phyloP scores from a whole-genome alignment of 2,888 invertebrate genomes.

The Acrobasis repandana region DNA sequence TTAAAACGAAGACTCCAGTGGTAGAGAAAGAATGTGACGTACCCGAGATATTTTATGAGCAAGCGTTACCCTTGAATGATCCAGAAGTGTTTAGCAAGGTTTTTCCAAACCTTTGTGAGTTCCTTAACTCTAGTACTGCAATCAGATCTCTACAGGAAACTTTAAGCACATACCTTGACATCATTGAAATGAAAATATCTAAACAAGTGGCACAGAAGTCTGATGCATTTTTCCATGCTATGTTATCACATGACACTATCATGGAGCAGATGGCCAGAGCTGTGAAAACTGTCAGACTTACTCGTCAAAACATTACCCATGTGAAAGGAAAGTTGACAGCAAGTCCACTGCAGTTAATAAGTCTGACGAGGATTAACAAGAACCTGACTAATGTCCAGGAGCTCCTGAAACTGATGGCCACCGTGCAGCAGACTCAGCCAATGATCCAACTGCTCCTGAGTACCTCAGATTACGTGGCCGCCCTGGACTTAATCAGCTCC shows the following conservation, averaged over 20 bases:
- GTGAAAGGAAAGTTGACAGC: slow-evolving; percentile 91
- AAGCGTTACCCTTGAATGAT: slow-evolving; percentile 90
- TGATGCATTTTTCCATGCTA: slow-evolving; percentile 98
- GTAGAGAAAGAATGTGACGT: slow-evolving; percentile 85
- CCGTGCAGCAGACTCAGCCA: slow-evolving; percentile 98
- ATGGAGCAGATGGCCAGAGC: slow-evolving; percentile 97
- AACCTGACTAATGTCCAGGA: slow-evolving; percentile 87
- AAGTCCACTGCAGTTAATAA: slow-evolving; percentile 90
- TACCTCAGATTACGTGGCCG: slow-evolving; percentile 98
- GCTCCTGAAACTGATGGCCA: slow-evolving; percentile 94
- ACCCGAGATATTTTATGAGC: slow-evolving; percentile 93
- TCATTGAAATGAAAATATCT: slow-evolving; percentile 96
- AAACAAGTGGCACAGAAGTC: slow-evolving; percentile 97
- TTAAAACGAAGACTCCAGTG: slow-evolving; percentile 71
- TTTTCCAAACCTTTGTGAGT: slow-evolving; percentile 86
- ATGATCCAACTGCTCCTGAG: slow-evolving; percentile 97
- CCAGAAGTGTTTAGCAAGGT: slow-evolving; percentile 92
- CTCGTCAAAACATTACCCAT: slow-evolving; percentile 89
- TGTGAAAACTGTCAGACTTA: slow-evolving; percentile 87
- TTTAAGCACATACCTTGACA: slow-evolving; percentile 96
- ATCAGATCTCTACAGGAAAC: slow-evolving; percentile 92
- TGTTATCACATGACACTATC: slow-evolving; percentile 98
- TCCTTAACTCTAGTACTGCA: slow-evolving; percentile 83
- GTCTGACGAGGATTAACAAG: slow-evolving; percentile 85
- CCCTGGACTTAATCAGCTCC: slow-evolving; percentile 97